Base-by-base conservation (phyloP, 2,113 vertebrate genomes). In the Silurus meridionalis region DNA sequence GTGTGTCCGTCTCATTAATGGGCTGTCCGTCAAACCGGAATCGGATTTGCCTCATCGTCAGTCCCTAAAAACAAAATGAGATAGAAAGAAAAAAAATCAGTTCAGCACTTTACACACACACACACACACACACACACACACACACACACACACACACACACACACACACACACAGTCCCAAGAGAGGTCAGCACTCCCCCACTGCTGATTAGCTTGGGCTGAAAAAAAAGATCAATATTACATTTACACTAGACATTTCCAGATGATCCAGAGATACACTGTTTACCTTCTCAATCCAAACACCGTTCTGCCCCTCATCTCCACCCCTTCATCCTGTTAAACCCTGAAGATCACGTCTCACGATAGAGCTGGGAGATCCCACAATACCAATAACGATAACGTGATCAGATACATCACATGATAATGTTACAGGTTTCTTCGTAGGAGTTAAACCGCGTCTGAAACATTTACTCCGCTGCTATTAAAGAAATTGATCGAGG, bases 11-110 rank as follows among this genome's bases (percentile, higher is more conserved):
- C 93, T 99, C 98, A 91, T 98, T 99, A 93, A 99, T 98, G 89
- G 98, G 98, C 92, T 99, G 98, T 86, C 98, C 98, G 83, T 99
- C 98, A 89, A 99, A 99, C 94, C 98, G 96, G 96, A 99, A 99
- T 93, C 98, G 96, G 94, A 99, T 99, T 96, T 99, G 98, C 95
- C 97, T 97, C 97, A 99, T 99, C 77, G 97, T 95, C 94, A 99
- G 95, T 92, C 98, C 98, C 98, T 99, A 92, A 46, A 46, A 58
- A 60, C 53, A 72, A 46, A 83, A 69, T 4, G 6, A 50, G 2
- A 86, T 4, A 4, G 66, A 5, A 6, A n/a, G 19, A 57, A 8
- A 55, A 37, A 80, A 19, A 13, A 58, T 37, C 75, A 63, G 53
- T 84, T 71, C 60, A 19, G 80, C 78, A 81, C 37, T 28, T 15